These are phyloP conservation scores for Epirrhoe alternata DNA, from an alignment of 2,888 invertebrate species.

Conservation along the genomic window DNA sequence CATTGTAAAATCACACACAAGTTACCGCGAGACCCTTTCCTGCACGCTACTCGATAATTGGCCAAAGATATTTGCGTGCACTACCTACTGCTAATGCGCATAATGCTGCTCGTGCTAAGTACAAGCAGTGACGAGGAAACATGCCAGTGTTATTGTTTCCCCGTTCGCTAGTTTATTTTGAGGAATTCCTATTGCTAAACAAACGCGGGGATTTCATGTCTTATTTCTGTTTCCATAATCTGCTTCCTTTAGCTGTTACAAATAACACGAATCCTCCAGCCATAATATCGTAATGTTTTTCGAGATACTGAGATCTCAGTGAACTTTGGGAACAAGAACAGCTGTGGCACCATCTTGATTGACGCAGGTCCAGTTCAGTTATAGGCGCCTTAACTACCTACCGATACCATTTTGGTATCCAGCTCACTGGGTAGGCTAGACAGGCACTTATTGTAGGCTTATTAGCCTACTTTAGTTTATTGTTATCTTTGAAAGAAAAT, in stretches of 20 bases:
- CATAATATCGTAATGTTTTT: not conserved
- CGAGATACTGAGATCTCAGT: not conserved
- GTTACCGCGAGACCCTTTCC: not conserved
- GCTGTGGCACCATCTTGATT: not conserved
- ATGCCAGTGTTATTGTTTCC: not conserved
- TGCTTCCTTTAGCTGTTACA: not conserved
- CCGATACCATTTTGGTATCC: not conserved
- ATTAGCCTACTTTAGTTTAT: no score
- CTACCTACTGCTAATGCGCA: conserved; percentile 7
- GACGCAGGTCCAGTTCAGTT: not conserved
- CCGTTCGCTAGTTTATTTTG: not conserved
- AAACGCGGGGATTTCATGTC: not conserved
- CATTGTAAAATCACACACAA: not conserved
- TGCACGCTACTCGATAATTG: conserved; percentile 7
- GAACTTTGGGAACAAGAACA: not conserved
- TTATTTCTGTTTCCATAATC: not conserved
- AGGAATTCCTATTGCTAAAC: not conserved
- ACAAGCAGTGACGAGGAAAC: not conserved
- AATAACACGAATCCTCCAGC: not conserved
- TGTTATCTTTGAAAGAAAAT: no score
- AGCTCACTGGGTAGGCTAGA: no score
- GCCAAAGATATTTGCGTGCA: conserved; percentile 7
- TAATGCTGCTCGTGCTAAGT: conserved; percentile 1
- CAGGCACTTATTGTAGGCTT: no score
- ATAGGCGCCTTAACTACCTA: not conserved